Base-by-base conservation (phyloP, 2,888 invertebrate genomes). In the Meandrusa payeni region DNA sequence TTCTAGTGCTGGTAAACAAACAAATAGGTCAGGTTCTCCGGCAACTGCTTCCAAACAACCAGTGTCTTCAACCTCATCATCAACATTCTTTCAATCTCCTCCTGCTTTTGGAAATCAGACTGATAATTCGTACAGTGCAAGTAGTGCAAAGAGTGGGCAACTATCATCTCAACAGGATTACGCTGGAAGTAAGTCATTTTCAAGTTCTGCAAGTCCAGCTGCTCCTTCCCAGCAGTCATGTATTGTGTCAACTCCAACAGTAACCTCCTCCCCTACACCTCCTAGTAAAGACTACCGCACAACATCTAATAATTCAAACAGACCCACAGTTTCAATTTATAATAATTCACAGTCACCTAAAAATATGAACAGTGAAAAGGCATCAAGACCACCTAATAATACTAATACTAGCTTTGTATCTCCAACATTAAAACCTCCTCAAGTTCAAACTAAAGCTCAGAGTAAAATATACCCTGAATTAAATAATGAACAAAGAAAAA, bases 391-490 rank as follows among this genome's bases (percentile, higher is more conserved):
- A 41, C 51, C 75, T 28, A 63, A 69, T 38, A 77, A 69, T 55
- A 83, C 76, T 55, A 69, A 68, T 50, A 82, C 77, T 56, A 87
- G 85, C 57, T 90, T 90, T 68, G 85, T 90, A 20, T 88, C 90
- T 11, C 90, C 88, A 24, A 83, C 88, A 51, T 75, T 88, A 37
- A 89, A 89, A 67, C 73, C 83, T 17, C 83, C 88, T 39, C 85
- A 82, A 59, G 90, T 93, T 55, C 93, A 93, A 76, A 92, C 93
- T 48, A 94, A 94, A 80, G 92, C 93, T 53, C 93, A 94, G 81
- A 90, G 92, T 56, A 94, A 94, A 86, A 91, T 93, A 59, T 94
- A 94, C 74, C 92, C 93, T 41, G 94, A 94, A 63, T 60, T 93
- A 54, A 86, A 51, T 55, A 76, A 64, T 62, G 90, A 75, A 69